Base-by-base conservation (phyloP, 2,113 vertebrate species). In the Poeciliopsis turrubarensis region DNA sequence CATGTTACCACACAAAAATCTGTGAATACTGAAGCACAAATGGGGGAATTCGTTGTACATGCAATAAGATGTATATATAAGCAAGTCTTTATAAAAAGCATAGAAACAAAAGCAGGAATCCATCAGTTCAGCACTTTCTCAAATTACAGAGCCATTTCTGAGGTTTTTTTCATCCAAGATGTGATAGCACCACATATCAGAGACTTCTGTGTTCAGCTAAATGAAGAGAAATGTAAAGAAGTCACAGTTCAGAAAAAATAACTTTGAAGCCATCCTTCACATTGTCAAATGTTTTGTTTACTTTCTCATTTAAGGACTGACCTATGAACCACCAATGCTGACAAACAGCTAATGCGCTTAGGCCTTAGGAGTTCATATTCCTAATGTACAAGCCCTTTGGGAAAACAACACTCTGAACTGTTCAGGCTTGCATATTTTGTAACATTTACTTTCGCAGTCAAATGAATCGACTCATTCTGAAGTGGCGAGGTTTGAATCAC, bases 401-500 rank as follows among this genome's bases (percentile, higher is more conserved):
- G 34, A 29, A 75, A n/a, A 70, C 17, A 57, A 13, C 60, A 68
- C 63, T 30, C 11, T 64, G 19, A 51, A 78, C 11, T 54, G 29
- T 69, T 81, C 65, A 54, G 5, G 79, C 63, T n/a, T 77, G 39
- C 37, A 31, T 11, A 26, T 60, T 80, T 70, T 62, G 66, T n/a
- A 60, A 66, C 51, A 44, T 83, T 60, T 34, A 12, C 41, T 82
- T 88, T 81, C 77, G 54, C 19, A 41, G 57, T 69, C 61, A 73
- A 29, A 31, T 39, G 27, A 67, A 57, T 68, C 54, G 25, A 64
- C 71, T 61, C 66, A 39, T 30, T 47, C 15, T 13, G n/a, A 70
- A 44, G 7, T 68, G 75, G 8, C 60, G 31, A 78, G 79, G 37
- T 70, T 25, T 51, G 25, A 32, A 80, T 80, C 72, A 64, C 3